Conservation (phyloP, 2,888 invertebrate species). For the Aproaerema taeniolella region DNA sequence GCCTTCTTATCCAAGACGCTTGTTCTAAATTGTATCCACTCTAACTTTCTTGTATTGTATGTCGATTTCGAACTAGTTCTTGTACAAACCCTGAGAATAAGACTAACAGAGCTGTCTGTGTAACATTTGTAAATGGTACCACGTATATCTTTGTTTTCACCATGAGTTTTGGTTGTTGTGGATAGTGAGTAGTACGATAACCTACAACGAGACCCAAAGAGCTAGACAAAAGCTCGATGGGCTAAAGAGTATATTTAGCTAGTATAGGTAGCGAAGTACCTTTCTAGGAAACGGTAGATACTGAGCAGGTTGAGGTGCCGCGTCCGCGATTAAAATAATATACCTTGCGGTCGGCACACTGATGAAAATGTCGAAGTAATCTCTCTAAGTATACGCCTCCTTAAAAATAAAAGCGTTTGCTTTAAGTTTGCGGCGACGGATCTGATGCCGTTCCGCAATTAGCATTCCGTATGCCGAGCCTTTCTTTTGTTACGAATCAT, state of each 20-base stretch:
- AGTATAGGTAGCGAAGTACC: slow-evolving; percentile 10
- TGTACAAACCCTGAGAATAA: too few relatives aligned
- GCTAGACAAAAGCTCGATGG: background rate
- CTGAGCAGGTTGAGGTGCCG: slow-evolving; percentile 40
- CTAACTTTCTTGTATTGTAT: too few relatives aligned
- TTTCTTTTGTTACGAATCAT: slow-evolving; percentile 38
- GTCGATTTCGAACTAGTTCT: too few relatives aligned
- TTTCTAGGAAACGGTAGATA: slow-evolving; percentile 16
- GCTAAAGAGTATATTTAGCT: slow-evolving; percentile 13
- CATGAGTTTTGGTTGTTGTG: too few relatives aligned
- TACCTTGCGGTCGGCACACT: slow-evolving; percentile 54
- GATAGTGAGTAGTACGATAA: too few relatives aligned
- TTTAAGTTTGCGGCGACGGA: slow-evolving; percentile 49
- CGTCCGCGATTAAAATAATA: slow-evolving; percentile 65
- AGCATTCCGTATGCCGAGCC: slow-evolving; percentile 40
- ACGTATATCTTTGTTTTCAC: too few relatives aligned
- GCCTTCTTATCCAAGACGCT: too few relatives aligned
- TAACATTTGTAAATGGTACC: too few relatives aligned
- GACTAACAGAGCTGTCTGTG: too few relatives aligned
- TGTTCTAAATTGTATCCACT: too few relatives aligned
- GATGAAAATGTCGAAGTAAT: slow-evolving; percentile 69
- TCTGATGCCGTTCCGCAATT: slow-evolving; percentile 53
- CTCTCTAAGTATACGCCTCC: slow-evolving; percentile 64
- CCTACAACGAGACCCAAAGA: too few relatives aligned
- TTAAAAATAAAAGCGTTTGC: slow-evolving; percentile 65